These are phyloP conservation scores for Pseudomyrmex cubaensis DNA, from an alignment of 1,140 invertebrate genomes.

Conservation along the genomic window DNA sequence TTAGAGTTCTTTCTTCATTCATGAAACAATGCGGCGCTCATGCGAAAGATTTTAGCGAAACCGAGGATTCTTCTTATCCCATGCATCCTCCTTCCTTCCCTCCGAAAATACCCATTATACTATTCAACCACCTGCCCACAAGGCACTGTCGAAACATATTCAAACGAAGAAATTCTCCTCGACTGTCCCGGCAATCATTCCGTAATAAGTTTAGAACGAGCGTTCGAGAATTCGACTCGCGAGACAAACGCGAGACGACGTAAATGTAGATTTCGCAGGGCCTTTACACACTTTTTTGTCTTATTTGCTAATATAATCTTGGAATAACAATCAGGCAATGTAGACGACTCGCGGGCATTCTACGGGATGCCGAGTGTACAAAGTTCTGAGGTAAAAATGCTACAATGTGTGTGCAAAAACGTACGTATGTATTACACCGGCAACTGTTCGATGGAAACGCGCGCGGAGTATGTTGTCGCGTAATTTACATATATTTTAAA, in stretches of 20 bases:
- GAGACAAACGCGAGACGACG: slow-evolving; percentile 18
- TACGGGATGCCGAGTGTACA: slow-evolving; percentile 64
- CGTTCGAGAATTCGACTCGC: background rate
- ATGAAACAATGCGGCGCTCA: background rate
- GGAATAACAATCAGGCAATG: slow-evolving; percentile 70
- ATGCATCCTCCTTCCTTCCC: slow-evolving; percentile 6
- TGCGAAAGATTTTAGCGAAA: slow-evolving; percentile 33
- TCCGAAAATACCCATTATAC: slow-evolving; percentile 18
- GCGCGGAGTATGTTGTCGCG: slow-evolving; percentile 30
- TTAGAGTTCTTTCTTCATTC: too few relatives aligned
- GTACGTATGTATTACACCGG: slow-evolving; percentile 55
- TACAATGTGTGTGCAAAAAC: slow-evolving; percentile 23
- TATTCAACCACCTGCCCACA: slow-evolving; percentile 37
- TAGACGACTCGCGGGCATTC: slow-evolving; percentile 70
- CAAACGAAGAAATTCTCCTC: slow-evolving; percentile 29
- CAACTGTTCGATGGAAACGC: slow-evolving; percentile 31
- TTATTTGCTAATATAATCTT: slow-evolving; percentile 62
- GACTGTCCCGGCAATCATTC: slow-evolving; percentile 23
- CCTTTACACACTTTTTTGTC: slow-evolving; percentile 37
- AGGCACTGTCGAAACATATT: slow-evolving; percentile 20
- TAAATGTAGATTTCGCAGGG: slow-evolving; percentile 55
- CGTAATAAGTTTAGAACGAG: slow-evolving; percentile 41
- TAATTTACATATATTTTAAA: background rate
- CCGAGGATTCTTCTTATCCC: background rate
- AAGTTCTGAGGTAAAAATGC: background rate